These are phyloP conservation scores for Lipotes vexillifer DNA, from an alignment of 2,113 vertebrate genomes.

Conservation along the genomic window DNA sequence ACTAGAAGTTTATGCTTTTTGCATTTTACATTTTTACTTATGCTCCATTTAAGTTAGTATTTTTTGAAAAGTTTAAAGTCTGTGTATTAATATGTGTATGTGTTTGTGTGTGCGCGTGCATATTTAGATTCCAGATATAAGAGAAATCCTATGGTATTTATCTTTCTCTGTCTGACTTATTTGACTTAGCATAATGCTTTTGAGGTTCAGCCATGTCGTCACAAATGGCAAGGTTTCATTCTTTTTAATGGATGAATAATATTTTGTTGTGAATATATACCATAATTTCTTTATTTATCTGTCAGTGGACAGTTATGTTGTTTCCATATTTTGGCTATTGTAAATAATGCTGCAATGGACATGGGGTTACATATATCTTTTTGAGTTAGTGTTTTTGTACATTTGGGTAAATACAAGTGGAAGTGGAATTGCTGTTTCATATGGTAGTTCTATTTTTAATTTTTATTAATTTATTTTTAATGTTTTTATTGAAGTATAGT, in stretches of 20 bases:
- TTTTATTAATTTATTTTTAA: background rate
- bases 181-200: background rate
- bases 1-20: background rate
- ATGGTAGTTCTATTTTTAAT: background rate
- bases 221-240: background rate
- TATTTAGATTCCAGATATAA: background rate
- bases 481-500: background rate
- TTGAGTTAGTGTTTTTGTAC: background rate
- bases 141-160: background rate
- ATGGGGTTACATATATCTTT: background rate
- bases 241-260: background rate
- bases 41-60: background rate
- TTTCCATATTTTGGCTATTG: background rate
- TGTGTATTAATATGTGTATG: background rate
- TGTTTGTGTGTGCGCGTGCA: background rate
- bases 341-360: background rate
- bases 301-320: background rate
- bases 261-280: background rate
- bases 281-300: background rate
- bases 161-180: background rate
- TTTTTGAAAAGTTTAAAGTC: background rate
- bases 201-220: background rate
- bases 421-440: background rate
- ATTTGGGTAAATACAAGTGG: background rate
- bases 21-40: background rate